Evolutionary conservation across 1,140 invertebrate genomes (phyloP), one percentile per base, ranked within the genome.

Genomic region (Drosophila aff.): DNA sequence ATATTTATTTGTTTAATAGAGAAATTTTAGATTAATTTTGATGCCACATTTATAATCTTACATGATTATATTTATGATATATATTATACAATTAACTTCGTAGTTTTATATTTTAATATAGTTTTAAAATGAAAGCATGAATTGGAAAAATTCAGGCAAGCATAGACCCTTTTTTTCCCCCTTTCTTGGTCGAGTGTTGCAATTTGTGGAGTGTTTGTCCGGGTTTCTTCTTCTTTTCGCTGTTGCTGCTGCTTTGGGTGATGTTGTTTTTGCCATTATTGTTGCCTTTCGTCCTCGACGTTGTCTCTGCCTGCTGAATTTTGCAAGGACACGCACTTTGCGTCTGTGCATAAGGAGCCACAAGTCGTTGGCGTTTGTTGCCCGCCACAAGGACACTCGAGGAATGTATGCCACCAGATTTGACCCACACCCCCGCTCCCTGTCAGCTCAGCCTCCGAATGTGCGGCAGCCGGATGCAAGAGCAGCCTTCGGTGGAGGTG

Each of bases 321-420:
- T 65, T 46, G 52, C 82, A 86, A 86, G 82, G 82, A 79, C 82
- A 69, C 47, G 71, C 71, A 74, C 69, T 71, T 31, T 57, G 64
- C 61, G 58, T 77, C 40, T 61, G 50, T 38, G 76, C 40, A 50
- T 57, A 57, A 72, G 68, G 66, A 79, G 76, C 76, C 66, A 79
- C 76, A 79, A 79, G 76, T 79, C 66, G 75, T 71, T 77, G 76
- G 64, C 76, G 76, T 43, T 64, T 62, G 76, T 72, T 69, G 76
- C 66, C 67, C 73, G 72, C 61, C 60, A 73, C 76, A 79, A 79
- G 76, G 76, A 73, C 76, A 79, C 76, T 79, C 41, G 53, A 79
- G 13, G 55, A 52, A 79, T 77, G 72, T 28, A 61, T 74, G 71
- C 47, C 44, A 47, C 44, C 71, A 74, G 67, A 73, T 73, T 72